Conservation (phyloP, 2,797 vertebrate genomes). For the Sorex maritimensis region DNA sequence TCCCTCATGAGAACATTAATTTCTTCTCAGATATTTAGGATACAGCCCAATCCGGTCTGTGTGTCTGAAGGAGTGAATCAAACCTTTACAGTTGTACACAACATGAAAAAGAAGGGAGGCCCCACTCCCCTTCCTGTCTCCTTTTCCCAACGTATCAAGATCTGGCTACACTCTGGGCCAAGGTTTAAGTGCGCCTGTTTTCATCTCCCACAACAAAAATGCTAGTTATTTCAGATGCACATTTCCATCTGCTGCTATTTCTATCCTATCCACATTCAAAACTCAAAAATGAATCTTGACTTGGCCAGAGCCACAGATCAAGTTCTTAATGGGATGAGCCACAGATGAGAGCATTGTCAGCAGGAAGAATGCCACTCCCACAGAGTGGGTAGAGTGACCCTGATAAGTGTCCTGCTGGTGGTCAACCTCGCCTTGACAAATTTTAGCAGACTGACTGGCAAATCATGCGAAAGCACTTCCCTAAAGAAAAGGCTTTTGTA, state of each 20-base stretch:
- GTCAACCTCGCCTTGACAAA: slow-evolving; percentile 84
- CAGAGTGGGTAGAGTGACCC: slow-evolving; percentile 52
- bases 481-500: slow-evolving; percentile 89
- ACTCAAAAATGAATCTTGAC: slow-evolving; percentile 51
- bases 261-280: slow-evolving; percentile 60
- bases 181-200: background rate
- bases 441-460: slow-evolving; percentile 84
- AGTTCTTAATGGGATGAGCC: slow-evolving; percentile 72
- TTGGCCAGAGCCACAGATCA: slow-evolving; percentile 56
- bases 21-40: slow-evolving; percentile 35
- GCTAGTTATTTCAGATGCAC: background rate
- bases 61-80: background rate
- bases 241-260: slow-evolving; percentile 13
- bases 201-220: background rate
- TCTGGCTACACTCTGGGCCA: background rate
- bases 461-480: slow-evolving; percentile 84
- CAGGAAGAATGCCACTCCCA: slow-evolving; percentile 72
- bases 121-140: background rate
- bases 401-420: slow-evolving; percentile 76
- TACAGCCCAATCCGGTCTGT: background rate
- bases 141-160: slow-evolving; percentile 2
- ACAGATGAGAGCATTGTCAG: slow-evolving; percentile 70
- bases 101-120: slow-evolving; percentile 30
- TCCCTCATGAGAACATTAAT: background rate
- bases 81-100: background rate